Evolutionary conservation across 2,888 invertebrate genomes (phyloP), one percentile per base, ranked within the genome.

Genomic region (Amphipoea oculea): DNA sequence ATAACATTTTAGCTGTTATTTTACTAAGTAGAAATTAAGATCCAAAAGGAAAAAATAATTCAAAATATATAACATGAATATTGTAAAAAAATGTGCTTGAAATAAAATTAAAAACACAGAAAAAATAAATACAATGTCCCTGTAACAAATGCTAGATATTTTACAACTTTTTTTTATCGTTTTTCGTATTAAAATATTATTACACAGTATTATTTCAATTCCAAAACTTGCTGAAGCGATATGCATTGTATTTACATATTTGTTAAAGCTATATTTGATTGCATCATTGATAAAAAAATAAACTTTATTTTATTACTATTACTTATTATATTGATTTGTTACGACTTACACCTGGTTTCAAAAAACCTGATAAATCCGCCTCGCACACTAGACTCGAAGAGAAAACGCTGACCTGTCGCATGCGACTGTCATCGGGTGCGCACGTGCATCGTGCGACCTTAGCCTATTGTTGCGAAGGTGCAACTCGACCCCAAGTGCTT

Each of bases 241-340:
- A 85, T 86, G 85, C 81, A 82, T 82, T 77, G 42, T 88, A 77
- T 85, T 67, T 73, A 76, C 51, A 78, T 60, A 67, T 62, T 36
- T 73, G 36, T 88, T 88, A 88, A 88, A 88, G 82, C 86, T 78
- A 74, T 79, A 42, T 65, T 73, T 84, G 51, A 45, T 85, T 83
- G 78, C 73, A 74, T 86, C 40, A 63, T 54, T 85, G 63, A 69
- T 86, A 65, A 63, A 81, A 82, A 82, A 81, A 81, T 82, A 73
- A 60, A 17, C 14, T 60, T 65, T 60, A 63, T 85, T 40, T 63
- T 81, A 63, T 51, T 73, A 73, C 3, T 51, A 69, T 60, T 82
- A 54, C 29, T 81, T 81, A 81, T 54, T 70, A 42, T 60, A 70
- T 81, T 79, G 40, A 54, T 78, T 78, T 84, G 23, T 84, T 79